Evolutionary conservation across 2,797 vertebrate genomes (phyloP), one percentile per base, ranked within the genome.

Genomic region (Emydoidea blandingii): DNA sequence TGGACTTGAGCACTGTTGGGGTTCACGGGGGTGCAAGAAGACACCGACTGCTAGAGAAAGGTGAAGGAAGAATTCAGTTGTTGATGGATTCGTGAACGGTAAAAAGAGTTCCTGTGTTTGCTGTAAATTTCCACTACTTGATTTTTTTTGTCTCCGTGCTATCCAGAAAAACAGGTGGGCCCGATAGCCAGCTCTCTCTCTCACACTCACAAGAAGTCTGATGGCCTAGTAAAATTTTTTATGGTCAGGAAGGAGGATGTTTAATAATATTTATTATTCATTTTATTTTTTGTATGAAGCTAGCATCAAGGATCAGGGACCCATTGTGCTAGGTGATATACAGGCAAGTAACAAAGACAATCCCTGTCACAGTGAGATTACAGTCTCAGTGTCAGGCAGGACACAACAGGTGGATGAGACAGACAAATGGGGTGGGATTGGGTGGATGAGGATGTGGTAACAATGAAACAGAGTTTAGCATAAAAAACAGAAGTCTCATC

Each of bases 141-240:
- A 29, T 90, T 79, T 89, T 89, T 89, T 93, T 92, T 81, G 53
- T 89, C 81, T 89, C 68, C 5, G 44, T 78, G 29, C 56, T 95
- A 18, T 80, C n/a, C 29, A 54, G 53, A 68, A 41, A 41, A 95
- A 90, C n/a, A 79, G 93, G 52, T 79, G 57, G 81, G 44, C 87
- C 50, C 14, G 8, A 37, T 47, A 84, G 4, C 50, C 78, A 0
- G 4, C 25, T 81, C 50, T 86, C 79, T 85, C 44, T 2, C 6
- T 23, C 31, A 49, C 7, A 0, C 47, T 27, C 8, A 23, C 19
- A 0, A 41, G 41, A 11, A 18, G 21, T 88, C 68, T 27, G 15
- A 53, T 29, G 79, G 2, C 47, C 7, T 50, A 50, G 50, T 50
- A 50, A 50, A 50, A 50, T 2, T 54, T 79, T 15, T 65, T 87